Percentiles rank a stretch among this genome's conserved stretches.
Evolutionary conservation across 1,140 invertebrate species (phyloP).

Genomic region (Carposina sasakii): DNA sequence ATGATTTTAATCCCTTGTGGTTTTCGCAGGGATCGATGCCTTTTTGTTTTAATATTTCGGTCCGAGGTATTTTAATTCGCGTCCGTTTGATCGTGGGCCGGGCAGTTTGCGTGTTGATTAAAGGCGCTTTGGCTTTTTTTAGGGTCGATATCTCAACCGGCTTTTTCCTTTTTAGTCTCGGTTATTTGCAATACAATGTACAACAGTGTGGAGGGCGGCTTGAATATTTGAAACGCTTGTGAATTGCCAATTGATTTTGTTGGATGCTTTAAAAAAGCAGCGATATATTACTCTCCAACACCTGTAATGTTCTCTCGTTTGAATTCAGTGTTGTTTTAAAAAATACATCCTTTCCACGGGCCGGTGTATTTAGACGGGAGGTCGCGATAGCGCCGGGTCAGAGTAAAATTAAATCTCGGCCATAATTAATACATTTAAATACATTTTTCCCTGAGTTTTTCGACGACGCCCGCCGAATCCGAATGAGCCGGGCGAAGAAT

Average conservation of each 20-base stretch:
- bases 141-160: conserved; percentile 16
- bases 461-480: conserved; percentile 55
- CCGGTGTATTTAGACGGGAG: too few species aligned
- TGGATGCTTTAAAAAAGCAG: too few species aligned
- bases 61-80: conserved; percentile 37
- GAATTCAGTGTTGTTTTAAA: too few species aligned
- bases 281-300: too few species aligned
- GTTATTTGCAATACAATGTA: too few species aligned
- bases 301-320: too few species aligned
- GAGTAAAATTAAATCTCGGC: conserved; percentile 54
- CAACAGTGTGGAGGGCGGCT: too few species aligned
- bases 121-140: conserved; percentile 34
- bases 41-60: conserved; percentile 60
- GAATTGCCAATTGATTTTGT: too few species aligned
- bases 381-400: conserved; percentile 39
- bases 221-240: too few species aligned
- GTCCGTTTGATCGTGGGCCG: conserved; percentile 42
- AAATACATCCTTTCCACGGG: too few species aligned
- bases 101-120: conserved; percentile 48
- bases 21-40: conserved; percentile 52
- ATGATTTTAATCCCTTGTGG: conserved; percentile 68
- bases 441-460: conserved; percentile 46
- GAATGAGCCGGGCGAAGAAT: conserved; percentile 62
- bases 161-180: conserved; percentile 13
- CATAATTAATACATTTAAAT: conserved; percentile 65